Evolutionary conservation across 1,140 invertebrate species (phyloP).

Genomic region (Papilio polyxenes): DNA sequence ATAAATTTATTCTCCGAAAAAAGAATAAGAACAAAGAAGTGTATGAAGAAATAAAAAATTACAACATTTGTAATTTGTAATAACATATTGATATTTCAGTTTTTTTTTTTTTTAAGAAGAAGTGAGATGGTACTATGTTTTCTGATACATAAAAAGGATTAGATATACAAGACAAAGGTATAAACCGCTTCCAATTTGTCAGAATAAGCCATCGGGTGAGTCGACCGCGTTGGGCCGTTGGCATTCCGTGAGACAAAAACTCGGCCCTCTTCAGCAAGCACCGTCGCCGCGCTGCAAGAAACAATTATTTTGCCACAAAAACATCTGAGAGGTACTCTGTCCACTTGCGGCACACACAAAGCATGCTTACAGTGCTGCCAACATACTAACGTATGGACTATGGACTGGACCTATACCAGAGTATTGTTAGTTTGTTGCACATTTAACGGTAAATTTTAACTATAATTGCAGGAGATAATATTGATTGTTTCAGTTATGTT

Average conservation of each 20-base stretch:
- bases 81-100: too few species aligned
- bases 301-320: conserved; percentile 34
- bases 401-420: neutral
- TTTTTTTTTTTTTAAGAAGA: too few species aligned
- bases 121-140: too few species aligned
- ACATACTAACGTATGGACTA: neutral
- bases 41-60: too few species aligned
- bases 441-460: neutral
- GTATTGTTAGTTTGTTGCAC: neutral
- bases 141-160: neutral
- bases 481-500: too few species aligned
- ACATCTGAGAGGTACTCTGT: conserved; percentile 10
- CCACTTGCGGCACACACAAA: conserved; percentile 26
- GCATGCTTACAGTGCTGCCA: conserved; percentile 16
- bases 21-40: too few species aligned
- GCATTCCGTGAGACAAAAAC: conserved; percentile 23
- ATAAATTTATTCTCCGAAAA: too few species aligned
- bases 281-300: conserved; percentile 30
- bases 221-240: conserved; percentile 6
- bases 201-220: conserved; percentile 28
- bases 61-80: too few species aligned
- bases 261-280: neutral
- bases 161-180: neutral
- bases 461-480: too few species aligned
- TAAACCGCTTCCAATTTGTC: conserved; percentile 29